Conservation (phyloP, 2,888 invertebrate genomes). For the Anticlea derivata region DNA sequence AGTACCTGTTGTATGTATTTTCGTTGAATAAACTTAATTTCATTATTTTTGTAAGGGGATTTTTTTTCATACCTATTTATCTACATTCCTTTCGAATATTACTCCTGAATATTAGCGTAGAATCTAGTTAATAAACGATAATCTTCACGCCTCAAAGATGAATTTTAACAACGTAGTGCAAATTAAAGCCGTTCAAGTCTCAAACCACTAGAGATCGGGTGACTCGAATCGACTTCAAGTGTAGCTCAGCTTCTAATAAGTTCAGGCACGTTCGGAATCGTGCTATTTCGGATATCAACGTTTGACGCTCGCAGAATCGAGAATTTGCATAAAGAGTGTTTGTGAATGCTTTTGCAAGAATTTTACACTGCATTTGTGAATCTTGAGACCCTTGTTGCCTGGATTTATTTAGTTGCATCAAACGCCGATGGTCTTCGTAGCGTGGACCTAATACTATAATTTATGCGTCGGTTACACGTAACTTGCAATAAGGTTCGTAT, state of each 20-base stretch:
- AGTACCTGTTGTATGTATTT: too few species aligned
- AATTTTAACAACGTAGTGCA: slow-evolving; percentile 55
- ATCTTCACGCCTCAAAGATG: slow-evolving; percentile 49
- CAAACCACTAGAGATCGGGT: slow-evolving; percentile 29
- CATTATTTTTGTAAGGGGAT: too few species aligned
- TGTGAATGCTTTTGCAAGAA: slow-evolving; percentile 18
- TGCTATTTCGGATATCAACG: slow-evolving; percentile 37
- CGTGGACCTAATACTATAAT: too few species aligned
- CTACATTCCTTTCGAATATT: too few species aligned
- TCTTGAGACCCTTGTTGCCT: too few species aligned
- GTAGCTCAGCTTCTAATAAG: slow-evolving; percentile 44
- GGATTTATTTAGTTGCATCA: too few species aligned
- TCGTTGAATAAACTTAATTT: too few species aligned
- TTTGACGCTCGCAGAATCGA: slow-evolving; percentile 39
- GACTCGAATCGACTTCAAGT: slow-evolving; percentile 33
- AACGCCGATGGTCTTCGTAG: too few species aligned
- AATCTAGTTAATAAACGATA: slow-evolving; percentile 39
- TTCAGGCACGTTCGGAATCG: slow-evolving; percentile 47
- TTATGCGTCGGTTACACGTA: too few species aligned
- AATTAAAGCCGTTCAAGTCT: slow-evolving; percentile 42
- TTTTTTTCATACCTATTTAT: too few species aligned
- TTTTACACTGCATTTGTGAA: not conserved
- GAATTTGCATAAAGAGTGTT: slow-evolving; percentile 44
- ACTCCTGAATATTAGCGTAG: too few species aligned
- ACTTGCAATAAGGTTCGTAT: too few species aligned